Percentiles rank a stretch among this genome's conserved stretches.
Conservation (phyloP, 2,113 vertebrate species). For the Polypterus senegalus region DNA sequence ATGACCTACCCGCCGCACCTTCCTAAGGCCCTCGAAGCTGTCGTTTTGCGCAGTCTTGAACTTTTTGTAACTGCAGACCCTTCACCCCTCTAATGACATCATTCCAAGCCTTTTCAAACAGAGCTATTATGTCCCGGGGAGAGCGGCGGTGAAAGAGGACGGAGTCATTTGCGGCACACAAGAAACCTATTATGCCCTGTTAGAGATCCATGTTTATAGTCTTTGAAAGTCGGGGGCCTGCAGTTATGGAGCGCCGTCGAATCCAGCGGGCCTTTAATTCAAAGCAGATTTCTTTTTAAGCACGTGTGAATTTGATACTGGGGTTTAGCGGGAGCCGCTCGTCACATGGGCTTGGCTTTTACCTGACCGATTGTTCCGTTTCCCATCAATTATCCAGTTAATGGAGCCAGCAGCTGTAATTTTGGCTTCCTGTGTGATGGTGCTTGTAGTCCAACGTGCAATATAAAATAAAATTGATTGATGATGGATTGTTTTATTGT, state of each 20-base stretch:
- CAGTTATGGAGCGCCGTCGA: slow-evolving; percentile 40
- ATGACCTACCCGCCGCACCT: no score
- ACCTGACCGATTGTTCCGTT: no score
- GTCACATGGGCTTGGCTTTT: no score
- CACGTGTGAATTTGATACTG: background rate
- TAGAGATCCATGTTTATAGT: slow-evolving; percentile 12
- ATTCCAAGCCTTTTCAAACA: background rate
- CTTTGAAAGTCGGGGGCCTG: slow-evolving; percentile 44
- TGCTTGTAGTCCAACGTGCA: no score
- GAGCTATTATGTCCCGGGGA: background rate
- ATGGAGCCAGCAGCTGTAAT: no score
- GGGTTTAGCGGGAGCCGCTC: background rate
- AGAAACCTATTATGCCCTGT: slow-evolving; percentile 52
- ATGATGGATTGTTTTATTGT: no score
- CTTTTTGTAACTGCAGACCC: background rate
- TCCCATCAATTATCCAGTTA: no score
- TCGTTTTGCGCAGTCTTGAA: background rate
- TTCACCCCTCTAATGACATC: background rate
- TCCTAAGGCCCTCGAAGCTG: no score
- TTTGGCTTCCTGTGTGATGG: no score
- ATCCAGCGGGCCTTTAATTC: slow-evolving; percentile 16
- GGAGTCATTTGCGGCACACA: slow-evolving; percentile 40
- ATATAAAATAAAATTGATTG: no score
- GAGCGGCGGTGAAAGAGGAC: slow-evolving; percentile 16
- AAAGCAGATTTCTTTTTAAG: slow-evolving; percentile 1